These are phyloP conservation scores for Leucania comma DNA, from an alignment of 2,888 invertebrate genomes.

Conservation along the genomic window DNA sequence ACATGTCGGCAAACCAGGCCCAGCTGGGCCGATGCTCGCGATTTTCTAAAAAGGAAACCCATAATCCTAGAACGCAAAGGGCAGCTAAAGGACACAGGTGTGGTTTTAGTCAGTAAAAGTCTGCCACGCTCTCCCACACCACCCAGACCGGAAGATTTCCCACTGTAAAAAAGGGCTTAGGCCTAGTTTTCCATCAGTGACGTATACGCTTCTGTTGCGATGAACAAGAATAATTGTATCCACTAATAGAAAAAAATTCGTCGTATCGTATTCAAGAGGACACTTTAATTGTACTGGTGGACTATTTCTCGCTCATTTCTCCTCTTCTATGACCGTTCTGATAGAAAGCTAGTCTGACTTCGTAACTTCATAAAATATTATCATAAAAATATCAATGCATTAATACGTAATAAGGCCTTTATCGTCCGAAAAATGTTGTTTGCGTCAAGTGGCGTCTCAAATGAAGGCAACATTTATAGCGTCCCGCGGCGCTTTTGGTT, in stretches of 20 bases:
- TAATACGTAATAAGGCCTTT: conserved; percentile 66
- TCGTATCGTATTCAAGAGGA: not conserved
- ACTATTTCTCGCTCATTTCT: conserved; percentile 12
- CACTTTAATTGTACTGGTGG: not conserved
- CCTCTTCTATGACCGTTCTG: conserved; percentile 1
- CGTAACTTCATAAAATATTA: conserved; percentile 57
- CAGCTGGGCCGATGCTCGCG: too few relatives aligned
- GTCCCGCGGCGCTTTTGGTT: conserved; percentile 64
- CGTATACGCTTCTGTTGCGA: not conserved
- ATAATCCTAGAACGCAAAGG: too few relatives aligned
- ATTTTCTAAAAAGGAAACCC: too few relatives aligned
- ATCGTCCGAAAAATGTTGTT: conserved; percentile 62
- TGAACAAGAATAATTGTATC: not conserved
- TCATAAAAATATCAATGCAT: conserved; percentile 67
- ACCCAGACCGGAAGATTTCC: too few relatives aligned
- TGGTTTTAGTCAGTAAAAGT: too few relatives aligned
- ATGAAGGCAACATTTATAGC: conserved; percentile 59
- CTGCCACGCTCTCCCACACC: too few relatives aligned
- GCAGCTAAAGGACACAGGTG: too few relatives aligned
- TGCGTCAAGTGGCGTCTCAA: conserved; percentile 60
- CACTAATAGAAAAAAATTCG: not conserved
- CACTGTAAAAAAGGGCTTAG: not conserved
- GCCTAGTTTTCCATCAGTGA: not conserved
- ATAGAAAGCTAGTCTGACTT: conserved; percentile 8
- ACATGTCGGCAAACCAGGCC: too few relatives aligned